These are phyloP conservation scores for Neolamprologus kungweensis DNA, from an alignment of 2,113 vertebrate species.

Conservation along the genomic window DNA sequence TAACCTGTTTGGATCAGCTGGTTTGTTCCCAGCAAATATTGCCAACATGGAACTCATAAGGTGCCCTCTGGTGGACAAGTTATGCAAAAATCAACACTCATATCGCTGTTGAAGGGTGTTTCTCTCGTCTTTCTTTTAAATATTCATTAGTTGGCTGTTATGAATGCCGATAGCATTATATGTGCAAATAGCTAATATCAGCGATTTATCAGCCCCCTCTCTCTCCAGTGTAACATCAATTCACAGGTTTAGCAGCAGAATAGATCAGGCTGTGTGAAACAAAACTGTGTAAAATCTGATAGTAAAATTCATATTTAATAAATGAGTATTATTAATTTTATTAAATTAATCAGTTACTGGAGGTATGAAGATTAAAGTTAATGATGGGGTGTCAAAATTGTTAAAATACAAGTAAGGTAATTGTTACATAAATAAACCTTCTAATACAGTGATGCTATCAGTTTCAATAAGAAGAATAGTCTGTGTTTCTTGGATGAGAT, in stretches of 20 bases:
- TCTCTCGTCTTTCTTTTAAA: not conserved
- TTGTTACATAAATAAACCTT: not conserved
- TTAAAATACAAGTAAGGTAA: not conserved
- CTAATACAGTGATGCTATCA: not conserved
- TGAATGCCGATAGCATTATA: not conserved
- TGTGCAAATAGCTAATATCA: not conserved
- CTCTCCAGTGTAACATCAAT: not conserved
- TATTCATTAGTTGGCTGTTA: not conserved
- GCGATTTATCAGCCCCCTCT: not conserved
- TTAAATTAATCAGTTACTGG: not conserved
- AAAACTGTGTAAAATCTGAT: not conserved
- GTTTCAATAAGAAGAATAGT: accelerated
- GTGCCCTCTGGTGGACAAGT: not conserved
- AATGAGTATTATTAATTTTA: not conserved
- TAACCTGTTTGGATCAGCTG: not conserved
- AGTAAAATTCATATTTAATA: not conserved
- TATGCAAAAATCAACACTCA: not conserved
- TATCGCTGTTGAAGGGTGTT: not conserved
- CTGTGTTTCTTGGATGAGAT: not conserved
- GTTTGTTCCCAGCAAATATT: not conserved
- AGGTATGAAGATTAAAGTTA: not conserved
- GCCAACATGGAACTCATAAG: not conserved
- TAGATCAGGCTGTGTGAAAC: not conserved
- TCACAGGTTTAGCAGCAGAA: not conserved
- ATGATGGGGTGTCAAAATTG: not conserved